Percentiles rank a stretch among this genome's conserved stretches.
Evolutionary conservation across 2,113 vertebrate genomes (phyloP).

Genomic region (Orientallactaga bullata): DNA sequence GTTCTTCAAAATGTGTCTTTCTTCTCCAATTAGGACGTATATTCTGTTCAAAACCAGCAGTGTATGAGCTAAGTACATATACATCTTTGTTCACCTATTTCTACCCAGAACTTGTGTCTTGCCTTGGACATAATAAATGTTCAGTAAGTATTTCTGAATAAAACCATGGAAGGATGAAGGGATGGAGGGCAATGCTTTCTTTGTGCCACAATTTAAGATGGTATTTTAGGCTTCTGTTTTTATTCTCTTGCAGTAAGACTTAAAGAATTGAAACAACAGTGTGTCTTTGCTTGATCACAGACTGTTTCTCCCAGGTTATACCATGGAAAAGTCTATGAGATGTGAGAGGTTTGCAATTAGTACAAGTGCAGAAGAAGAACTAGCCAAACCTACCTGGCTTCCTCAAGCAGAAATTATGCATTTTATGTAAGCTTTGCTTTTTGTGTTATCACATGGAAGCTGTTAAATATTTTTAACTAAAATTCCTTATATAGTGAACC

Average conservation of each 20-base stretch:
- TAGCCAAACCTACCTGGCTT: background rate
- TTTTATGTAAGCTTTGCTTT: background rate
- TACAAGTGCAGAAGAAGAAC: background rate
- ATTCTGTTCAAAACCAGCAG: background rate
- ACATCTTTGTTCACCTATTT: background rate
- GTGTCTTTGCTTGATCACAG: background rate
- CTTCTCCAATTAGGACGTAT: background rate
- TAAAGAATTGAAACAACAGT: background rate
- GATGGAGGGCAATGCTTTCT: background rate
- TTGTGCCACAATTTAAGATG: background rate
- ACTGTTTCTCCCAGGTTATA: background rate
- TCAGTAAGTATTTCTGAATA: background rate
- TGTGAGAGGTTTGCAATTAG: background rate
- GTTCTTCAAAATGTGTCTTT: background rate
- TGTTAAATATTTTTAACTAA: background rate
- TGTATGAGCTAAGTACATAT: background rate
- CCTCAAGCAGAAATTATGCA: background rate
- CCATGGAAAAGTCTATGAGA: background rate
- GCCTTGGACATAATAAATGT: background rate
- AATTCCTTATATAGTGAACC: background rate
- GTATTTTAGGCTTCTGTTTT: background rate
- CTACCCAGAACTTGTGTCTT: background rate
- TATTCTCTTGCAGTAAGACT: background rate
- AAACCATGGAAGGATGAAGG: background rate
- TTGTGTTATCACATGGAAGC: background rate